Evolutionary conservation across 53 echinoderm and acorn worm genomes (phyloP).

Genomic region (Zoroaster sp.): DNA sequence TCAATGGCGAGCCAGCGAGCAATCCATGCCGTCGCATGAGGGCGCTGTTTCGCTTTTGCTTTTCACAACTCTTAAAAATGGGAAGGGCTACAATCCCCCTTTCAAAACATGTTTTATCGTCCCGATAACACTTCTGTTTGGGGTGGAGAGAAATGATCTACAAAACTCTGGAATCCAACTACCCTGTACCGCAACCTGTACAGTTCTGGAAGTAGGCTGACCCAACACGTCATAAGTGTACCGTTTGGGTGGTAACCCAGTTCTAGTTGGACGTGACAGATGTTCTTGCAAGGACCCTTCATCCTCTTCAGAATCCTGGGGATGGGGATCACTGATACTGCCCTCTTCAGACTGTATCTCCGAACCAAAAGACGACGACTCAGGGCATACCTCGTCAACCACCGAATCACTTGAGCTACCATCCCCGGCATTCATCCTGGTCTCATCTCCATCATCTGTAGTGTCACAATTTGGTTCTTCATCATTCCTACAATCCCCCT

Average conservation of each 20-base stretch:
- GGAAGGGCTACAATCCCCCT: too few relatives aligned
- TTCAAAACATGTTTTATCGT: too few relatives aligned
- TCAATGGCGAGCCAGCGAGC: too few relatives aligned
- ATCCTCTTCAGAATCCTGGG: too few relatives aligned
- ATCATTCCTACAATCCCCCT: too few relatives aligned
- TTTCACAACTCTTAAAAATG: too few relatives aligned
- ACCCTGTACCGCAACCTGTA: neutral
- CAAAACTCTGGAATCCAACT: constrained; percentile 25
- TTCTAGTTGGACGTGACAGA: neutral
- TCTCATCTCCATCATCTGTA: too few relatives aligned
- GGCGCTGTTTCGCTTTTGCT: too few relatives aligned
- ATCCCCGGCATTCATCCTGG: too few relatives aligned
- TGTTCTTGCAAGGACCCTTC: neutral
- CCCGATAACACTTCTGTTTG: neutral
- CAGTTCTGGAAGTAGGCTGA: neutral
- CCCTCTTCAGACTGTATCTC: neutral
- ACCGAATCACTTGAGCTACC: too few relatives aligned
- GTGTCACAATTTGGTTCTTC: neutral
- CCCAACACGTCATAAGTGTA: constrained; percentile 13
- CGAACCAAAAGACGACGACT: neutral
- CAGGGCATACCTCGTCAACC: neutral
- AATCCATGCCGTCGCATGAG: too few relatives aligned
- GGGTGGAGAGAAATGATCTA: neutral
- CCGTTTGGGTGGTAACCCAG: neutral
- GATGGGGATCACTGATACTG: neutral